A percentile compares a stretch with the other conserved stretches of the same genome.
Evolutionary conservation across 1,140 invertebrate species (phyloP).

Genomic region (Hydropsyche tenuis): DNA sequence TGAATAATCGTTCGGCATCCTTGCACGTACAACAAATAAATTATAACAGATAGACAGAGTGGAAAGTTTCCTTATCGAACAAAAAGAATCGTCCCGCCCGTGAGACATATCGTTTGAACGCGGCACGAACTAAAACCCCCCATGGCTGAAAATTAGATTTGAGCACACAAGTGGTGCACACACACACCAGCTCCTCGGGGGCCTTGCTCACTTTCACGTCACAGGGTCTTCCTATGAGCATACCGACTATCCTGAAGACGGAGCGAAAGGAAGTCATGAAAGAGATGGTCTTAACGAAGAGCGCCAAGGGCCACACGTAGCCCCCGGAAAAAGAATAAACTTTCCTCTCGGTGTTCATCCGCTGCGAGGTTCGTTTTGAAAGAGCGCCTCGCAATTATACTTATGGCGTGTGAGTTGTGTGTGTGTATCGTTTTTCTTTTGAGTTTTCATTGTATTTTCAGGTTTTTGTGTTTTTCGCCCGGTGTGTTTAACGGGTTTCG

Average conservation of each 20-base stretch:
- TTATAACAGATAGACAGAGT: no score
- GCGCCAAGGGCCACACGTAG: neutral
- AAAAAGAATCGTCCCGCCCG: neutral
- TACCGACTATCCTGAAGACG: neutral
- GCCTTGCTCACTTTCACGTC: no score
- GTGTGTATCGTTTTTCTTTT: no score
- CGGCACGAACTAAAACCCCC: neutral
- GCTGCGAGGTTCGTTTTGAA: constrained; percentile 26
- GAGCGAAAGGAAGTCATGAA: neutral
- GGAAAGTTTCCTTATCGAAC: neutral
- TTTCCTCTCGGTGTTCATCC: constrained; percentile 34
- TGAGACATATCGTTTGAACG: constrained; percentile 11
- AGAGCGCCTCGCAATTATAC: constrained; percentile 47
- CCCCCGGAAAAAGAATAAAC: constrained; percentile 43
- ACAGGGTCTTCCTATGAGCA: no score
- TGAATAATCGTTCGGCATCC: no score
- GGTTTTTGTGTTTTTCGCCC: neutral
- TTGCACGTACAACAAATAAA: no score
- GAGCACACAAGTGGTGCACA: constrained; percentile 10
- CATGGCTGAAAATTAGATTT: constrained; percentile 18
- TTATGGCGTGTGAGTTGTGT: no score
- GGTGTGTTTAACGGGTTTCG: constrained; percentile 32
- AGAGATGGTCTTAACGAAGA: neutral
- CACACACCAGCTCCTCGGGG: neutral
- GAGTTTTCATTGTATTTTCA: no score